These are phyloP conservation scores for Coregonus ussuriensis DNA, from an alignment of 2,797 vertebrate species.

Conservation along the genomic window DNA sequence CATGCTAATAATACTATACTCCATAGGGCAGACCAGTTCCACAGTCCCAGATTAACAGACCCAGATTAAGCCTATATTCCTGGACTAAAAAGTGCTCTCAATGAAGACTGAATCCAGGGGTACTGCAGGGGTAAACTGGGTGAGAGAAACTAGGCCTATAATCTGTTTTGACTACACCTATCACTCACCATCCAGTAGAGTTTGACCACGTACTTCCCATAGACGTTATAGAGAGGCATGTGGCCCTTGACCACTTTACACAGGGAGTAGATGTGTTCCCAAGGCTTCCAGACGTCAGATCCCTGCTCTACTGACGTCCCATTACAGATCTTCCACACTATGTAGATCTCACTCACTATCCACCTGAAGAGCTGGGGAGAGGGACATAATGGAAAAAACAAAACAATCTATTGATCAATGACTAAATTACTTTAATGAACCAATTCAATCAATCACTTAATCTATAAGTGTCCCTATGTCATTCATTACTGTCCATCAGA, in stretches of 20 bases:
- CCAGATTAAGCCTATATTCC: too few relatives aligned
- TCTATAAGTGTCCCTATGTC: not conserved
- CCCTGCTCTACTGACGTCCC: conserved; percentile 48
- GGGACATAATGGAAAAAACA: not conserved
- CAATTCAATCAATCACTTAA: not conserved
- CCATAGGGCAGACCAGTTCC: too few relatives aligned
- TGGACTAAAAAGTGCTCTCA: too few relatives aligned
- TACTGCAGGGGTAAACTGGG: too few relatives aligned
- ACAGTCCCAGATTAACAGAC: not conserved
- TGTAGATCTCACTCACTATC: conserved; percentile 90
- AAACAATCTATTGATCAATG: conserved; percentile 34
- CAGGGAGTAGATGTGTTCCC: conserved; percentile 94
- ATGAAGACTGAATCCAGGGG: too few relatives aligned
- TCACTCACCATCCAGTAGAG: conserved; percentile 94
- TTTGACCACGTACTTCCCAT: conserved; percentile 90
- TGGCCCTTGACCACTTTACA: conserved; percentile 85
- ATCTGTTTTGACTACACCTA: not conserved
- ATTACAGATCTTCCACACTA: conserved; percentile 81
- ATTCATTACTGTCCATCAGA: conserved; percentile 43
- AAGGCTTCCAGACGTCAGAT: conserved; percentile 84
- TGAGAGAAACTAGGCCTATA: too few relatives aligned
- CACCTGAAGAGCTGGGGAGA: conserved; percentile 85
- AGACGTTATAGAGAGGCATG: conserved; percentile 85
- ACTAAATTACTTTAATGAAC: not conserved
- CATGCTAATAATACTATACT: too few relatives aligned